Conservation (phyloP, 2,888 invertebrate species). For the Germaria angustata region DNA sequence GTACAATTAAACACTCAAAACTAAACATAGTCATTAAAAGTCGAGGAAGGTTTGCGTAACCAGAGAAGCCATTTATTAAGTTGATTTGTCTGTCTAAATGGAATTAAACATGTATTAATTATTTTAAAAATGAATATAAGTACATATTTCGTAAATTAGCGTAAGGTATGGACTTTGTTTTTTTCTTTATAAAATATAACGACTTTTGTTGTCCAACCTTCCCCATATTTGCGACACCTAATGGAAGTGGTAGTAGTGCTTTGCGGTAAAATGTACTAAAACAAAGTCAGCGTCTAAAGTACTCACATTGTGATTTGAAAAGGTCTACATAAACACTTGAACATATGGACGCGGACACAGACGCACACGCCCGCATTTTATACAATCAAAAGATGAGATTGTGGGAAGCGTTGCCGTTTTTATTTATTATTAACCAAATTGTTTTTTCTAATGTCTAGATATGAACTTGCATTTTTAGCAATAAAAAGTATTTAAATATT, state of each 20-base stretch:
- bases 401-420: too few relatives aligned
- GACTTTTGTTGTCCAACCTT: background rate
- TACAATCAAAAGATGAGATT: background rate
- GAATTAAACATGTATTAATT: too few relatives aligned
- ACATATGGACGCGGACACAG: background rate
- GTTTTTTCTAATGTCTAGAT: too few relatives aligned
- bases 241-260: constrained; percentile 31
- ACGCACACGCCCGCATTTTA: background rate
- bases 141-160: too few relatives aligned
- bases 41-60: constrained; percentile 11
- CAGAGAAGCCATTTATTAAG: background rate
- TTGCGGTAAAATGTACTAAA: constrained; percentile 54
- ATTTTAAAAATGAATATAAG: too few relatives aligned
- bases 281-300: constrained; percentile 56
- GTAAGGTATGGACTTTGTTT: too few relatives aligned
- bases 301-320: constrained; percentile 45
- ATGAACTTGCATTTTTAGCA: too few relatives aligned
- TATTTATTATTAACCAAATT: too few relatives aligned
- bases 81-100: too few relatives aligned
- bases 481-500: too few relatives aligned
- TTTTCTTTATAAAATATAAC: too few relatives aligned
- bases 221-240: background rate
- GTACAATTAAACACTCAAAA: constrained; percentile 1
- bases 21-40: background rate
- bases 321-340: constrained; percentile 9